Evolutionary conservation across 1,140 invertebrate genomes (phyloP), one percentile per base, ranked within the genome.

Genomic region (Acromyrmex charruanus): DNA sequence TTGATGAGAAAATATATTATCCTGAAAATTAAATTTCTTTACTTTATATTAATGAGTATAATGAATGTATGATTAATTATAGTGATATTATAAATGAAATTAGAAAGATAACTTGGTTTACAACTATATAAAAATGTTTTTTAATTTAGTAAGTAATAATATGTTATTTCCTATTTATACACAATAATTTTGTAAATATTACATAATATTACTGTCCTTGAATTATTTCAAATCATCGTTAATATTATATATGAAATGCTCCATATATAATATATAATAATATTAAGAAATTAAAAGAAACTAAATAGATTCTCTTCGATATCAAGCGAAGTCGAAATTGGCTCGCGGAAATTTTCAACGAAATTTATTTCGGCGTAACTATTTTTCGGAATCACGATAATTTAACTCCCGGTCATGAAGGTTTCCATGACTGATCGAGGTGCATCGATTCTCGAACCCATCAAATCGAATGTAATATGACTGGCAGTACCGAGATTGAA

Each of bases 391-490:
- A 65, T 51, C 63, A n/a, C 28, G 21, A 80, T 68, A 68, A 79
- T 68, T 80, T 44, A 66, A 80, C 28, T 21, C 16, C 61, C 31
- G 18, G 18, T 68, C 77, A 51, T 39, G 9, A 68, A 80, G 21
- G 59, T 59, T 58, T 28, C 31, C 31, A 25, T 25, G 25, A 25
- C 25, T 25, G 25, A 25, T 25, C 25, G 25, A 25, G 16, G 2
- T 25, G 51, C 21, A 69, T 81, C 31, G 65, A 58, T 71, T 71
- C 21, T 49, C 21, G 35, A 58, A 58, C 12, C 31, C 35, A 44
- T 44, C 31, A 25, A 28, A 44, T 81, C 51, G 35, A 71, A 81
- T 58, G 16, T 81, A 39, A 51, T n/a, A 68, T n/a, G 21, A 35
- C 35, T 18, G 21, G 16, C 35, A 58, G 44, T 25, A 0, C 31